A percentile compares a stretch with the other conserved stretches of the same genome.
Conservation (phyloP, 2,888 invertebrate genomes). For the Pyrochroa serraticornis region DNA sequence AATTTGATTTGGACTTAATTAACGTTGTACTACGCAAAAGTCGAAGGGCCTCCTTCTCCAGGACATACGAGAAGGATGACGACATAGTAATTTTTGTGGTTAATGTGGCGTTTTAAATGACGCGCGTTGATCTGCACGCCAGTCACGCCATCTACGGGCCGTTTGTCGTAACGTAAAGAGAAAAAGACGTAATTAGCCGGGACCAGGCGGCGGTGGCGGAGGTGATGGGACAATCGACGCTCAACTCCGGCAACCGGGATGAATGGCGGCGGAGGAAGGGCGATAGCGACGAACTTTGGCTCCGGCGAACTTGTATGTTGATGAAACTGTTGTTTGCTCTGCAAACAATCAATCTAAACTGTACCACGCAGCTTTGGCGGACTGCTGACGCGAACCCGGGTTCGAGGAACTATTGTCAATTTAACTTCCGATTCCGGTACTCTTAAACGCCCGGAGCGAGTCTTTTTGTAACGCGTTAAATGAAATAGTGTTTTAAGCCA, state of each 20-base stretch:
- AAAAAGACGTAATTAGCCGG: too few relatives aligned
- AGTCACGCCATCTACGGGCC: too few relatives aligned
- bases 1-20: conserved; percentile 60
- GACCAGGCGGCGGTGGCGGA: background rate
- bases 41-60: conserved; percentile 28
- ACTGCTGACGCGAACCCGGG: conserved; percentile 16
- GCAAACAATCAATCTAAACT: conserved; percentile 42
- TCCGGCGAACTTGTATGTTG: conserved; percentile 34
- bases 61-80: background rate
- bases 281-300: conserved; percentile 13
- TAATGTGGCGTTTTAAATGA: conserved; percentile 5
- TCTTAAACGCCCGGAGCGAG: conserved; percentile 2
- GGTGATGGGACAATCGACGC: too few relatives aligned
- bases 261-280: conserved; percentile 13
- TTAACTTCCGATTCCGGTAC: conserved; percentile 10
- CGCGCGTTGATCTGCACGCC: background rate
- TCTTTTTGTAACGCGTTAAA: too few relatives aligned
- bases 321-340: conserved; percentile 44
- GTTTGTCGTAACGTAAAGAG: too few relatives aligned
- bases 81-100: background rate
- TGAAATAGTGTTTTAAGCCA: too few relatives aligned
- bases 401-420: conserved; percentile 34
- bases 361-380: conserved; percentile 31
- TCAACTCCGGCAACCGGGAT: background rate
- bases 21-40: conserved; percentile 46